These are phyloP conservation scores for Gallinago solitaria DNA, from an alignment of 2,797 vertebrate species.

Conservation along the genomic window DNA sequence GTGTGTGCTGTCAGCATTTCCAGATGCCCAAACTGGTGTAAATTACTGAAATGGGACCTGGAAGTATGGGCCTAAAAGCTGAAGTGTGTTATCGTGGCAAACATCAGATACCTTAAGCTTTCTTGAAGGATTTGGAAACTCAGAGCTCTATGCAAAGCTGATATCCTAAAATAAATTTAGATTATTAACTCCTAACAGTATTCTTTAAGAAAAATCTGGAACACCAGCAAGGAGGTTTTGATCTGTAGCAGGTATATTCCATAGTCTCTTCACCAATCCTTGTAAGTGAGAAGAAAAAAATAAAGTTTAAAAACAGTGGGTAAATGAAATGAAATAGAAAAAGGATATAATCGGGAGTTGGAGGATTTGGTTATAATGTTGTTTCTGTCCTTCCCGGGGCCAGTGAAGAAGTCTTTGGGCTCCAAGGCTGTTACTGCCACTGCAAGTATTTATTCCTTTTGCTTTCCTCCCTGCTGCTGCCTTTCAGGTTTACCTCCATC, in stretches of 20 bases:
- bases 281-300: neutral
- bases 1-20: neutral
- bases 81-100: neutral
- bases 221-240: neutral
- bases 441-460: neutral
- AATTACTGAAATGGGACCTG: neutral
- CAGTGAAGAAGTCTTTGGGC: accelerated
- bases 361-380: neutral
- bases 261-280: neutral
- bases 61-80: neutral
- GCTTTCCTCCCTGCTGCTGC: neutral
- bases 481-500: neutral
- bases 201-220: neutral
- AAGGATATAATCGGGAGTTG: accelerated
- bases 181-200: neutral
- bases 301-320: neutral
- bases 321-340: neutral
- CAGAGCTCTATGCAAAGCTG: neutral
- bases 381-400: neutral
- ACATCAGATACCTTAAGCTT: neutral
- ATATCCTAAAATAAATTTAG: neutral
- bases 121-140: neutral
- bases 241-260: neutral
- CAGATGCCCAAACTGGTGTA: neutral
- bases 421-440: neutral